Evolutionary conservation across 1,140 invertebrate species (phyloP).

Genomic region (Lepidurus apus): DNA sequence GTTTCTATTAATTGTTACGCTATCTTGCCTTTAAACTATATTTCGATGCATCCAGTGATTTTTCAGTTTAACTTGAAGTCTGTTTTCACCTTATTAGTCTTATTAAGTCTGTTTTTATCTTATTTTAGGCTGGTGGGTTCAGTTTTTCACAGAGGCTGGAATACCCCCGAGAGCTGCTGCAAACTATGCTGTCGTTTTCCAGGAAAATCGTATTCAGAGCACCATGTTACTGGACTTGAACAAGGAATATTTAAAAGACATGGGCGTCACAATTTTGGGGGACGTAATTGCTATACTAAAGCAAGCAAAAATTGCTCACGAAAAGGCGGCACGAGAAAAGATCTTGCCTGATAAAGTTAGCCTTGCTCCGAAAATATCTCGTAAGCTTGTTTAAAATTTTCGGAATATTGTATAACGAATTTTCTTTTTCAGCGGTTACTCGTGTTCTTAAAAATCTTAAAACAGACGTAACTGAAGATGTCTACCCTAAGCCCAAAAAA

Average conservation of each 20-base stretch:
- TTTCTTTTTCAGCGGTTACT: not conserved
- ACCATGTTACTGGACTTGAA: constrained; percentile 75
- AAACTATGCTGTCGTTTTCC: constrained; percentile 74
- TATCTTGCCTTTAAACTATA: too few species aligned
- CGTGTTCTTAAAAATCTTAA: constrained; percentile 25
- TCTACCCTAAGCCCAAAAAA: constrained; percentile 27
- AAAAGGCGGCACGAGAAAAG: constrained; percentile 47
- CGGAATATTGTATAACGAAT: not conserved
- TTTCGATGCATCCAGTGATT: too few species aligned
- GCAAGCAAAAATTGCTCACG: constrained; percentile 68
- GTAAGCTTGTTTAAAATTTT: not conserved
- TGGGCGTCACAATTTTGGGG: constrained; percentile 74
- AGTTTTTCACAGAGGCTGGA: constrained; percentile 71
- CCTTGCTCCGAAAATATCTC: not conserved
- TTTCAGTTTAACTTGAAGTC: too few species aligned
- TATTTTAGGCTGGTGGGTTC: constrained; percentile 59
- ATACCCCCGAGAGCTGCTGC: constrained; percentile 65
- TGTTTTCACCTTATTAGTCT: not conserved
- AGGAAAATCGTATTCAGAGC: constrained; percentile 69
- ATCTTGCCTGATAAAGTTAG: not conserved
- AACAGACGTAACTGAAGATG: constrained; percentile 26
- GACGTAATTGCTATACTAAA: constrained; percentile 78
- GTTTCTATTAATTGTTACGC: not conserved
- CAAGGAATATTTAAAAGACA: constrained; percentile 73
- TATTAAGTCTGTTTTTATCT: constrained; percentile 27